phyloP scores from a whole-genome alignment of 2,888 invertebrate species.

The Sinotaia quadrata region DNA sequence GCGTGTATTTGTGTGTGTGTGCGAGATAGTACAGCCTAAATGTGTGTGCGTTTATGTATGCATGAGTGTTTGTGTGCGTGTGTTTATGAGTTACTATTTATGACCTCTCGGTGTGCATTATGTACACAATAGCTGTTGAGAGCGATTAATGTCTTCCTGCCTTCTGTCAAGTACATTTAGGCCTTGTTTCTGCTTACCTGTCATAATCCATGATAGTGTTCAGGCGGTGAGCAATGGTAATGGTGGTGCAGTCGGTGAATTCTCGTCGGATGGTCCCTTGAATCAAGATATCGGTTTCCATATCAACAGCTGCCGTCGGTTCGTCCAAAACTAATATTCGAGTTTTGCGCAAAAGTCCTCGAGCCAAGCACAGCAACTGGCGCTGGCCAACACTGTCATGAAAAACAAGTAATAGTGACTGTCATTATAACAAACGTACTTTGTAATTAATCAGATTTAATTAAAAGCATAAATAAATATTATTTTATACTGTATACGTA shows the following conservation, averaged over 20 bases:
- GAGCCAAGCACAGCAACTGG: constrained; percentile 67
- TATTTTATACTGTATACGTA: too few species aligned
- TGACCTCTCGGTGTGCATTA: neutral
- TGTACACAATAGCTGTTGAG: neutral
- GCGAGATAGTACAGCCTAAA: too few species aligned
- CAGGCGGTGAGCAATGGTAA: constrained; percentile 71
- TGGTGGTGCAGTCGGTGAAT: constrained; percentile 66
- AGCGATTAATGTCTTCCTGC: too few species aligned
- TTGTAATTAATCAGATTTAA: too few species aligned
- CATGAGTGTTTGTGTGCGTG: neutral
- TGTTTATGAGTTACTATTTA: neutral
- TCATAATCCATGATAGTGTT: constrained; percentile 69
- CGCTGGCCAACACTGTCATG: constrained; percentile 70
- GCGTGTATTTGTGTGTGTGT: constrained; percentile 8
- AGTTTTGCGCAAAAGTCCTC: constrained; percentile 68
- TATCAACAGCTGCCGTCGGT: constrained; percentile 71
- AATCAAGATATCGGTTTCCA: constrained; percentile 69
- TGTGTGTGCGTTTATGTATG: constrained; percentile 13
- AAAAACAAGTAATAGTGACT: too few species aligned
- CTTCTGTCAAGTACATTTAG: too few species aligned
- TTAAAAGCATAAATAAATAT: too few species aligned
- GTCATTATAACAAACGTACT: too few species aligned
- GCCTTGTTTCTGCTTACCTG: constrained; percentile 50
- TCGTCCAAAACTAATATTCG: constrained; percentile 68
- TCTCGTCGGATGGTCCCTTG: constrained; percentile 65